Base-by-base conservation (phyloP, 2,888 invertebrate species). In the Sussaba pulchella region DNA sequence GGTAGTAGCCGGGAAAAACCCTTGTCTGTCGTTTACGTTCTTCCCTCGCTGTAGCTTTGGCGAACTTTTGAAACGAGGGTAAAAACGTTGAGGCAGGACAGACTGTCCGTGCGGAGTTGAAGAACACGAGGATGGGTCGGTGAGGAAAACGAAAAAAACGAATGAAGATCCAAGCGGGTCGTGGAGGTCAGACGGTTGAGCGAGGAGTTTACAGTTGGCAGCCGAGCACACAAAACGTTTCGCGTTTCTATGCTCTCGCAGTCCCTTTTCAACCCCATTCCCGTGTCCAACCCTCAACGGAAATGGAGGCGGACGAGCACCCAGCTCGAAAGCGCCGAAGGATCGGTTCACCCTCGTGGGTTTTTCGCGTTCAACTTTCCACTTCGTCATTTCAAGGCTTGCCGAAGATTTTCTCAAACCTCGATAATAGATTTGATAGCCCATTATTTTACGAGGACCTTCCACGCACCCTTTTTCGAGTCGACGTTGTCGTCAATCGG, bases 41-140 rank as follows among this genome's bases (percentile, higher is more conserved):
- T 45, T 24, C 57, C 41, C 78, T 78, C 82, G 82, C 79, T 81
- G 84, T 74, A 78, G 41, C 66, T 59, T 45, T 61, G 45, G 17
- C 81, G 76, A 81, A 83, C 82, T 85, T 50, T 52, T 52, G 71
- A 77, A 77, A 74, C 43, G 64, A 50, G 4, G 43, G 73, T 63
- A 63, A 57, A 67, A 74, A 61, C 39, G 69, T 73, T 72, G 81
- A 69, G 77, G 63, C 47, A 74, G 70, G 50, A 67, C 50, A 24
- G 36, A 71, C 21, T 10, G n/a, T n/a, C 12, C 19, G 66, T n/a
- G 24, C n/a, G 41, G 47, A 50, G 43, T 41, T 47, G 31, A 73
- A 73, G 52, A 63, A 54, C 50, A 19, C 66, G 31, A 12, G 21
- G 19, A 9, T 12, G 14, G 19, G 17, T 17, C 12, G 26, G 31